phyloP scores from a whole-genome alignment of 2,888 invertebrate species.

The Drosophila longiperda region DNA sequence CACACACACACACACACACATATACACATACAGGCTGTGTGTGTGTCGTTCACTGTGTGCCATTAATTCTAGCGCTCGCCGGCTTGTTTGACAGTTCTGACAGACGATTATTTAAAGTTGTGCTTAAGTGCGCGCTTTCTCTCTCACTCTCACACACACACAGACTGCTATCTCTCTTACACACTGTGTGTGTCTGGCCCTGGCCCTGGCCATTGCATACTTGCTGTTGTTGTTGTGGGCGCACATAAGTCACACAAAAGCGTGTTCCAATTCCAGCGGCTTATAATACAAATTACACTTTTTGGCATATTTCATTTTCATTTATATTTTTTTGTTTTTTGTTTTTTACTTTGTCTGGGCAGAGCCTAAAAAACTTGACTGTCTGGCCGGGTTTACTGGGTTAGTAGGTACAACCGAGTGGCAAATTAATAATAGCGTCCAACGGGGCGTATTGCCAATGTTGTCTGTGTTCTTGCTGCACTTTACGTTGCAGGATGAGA shows the following conservation, averaged over 20 bases:
- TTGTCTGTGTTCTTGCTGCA: conserved; percentile 12
- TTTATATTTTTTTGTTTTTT: conserved; percentile 26
- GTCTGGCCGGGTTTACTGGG: conserved; percentile 49
- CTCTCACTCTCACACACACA: conserved; percentile 10
- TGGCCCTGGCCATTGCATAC: conserved; percentile 53
- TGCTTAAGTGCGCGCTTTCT: conserved; percentile 75
- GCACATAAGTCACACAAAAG: conserved; percentile 48
- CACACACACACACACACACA: conserved; percentile 18
- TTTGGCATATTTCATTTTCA: conserved; percentile 72
- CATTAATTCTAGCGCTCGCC: conserved; percentile 85
- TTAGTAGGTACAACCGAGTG: conserved; percentile 60
- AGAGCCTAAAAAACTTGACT: conserved; percentile 47
- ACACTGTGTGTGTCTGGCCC: conserved; percentile 32
- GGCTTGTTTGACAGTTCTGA: conserved; percentile 86
- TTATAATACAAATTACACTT: conserved; percentile 79
- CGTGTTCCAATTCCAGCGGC: conserved; percentile 41
- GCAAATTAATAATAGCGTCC: conserved; percentile 45
- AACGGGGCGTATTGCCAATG: conserved; percentile 43
- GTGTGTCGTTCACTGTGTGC: conserved; percentile 55
- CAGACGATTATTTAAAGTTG: conserved; percentile 86
- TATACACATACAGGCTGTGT: conserved; percentile 3
- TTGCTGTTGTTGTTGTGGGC: conserved; percentile 36
- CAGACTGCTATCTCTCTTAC: not conserved
- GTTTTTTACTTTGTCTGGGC: conserved; percentile 27
- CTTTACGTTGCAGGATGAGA: not conserved